Percentiles rank a stretch among this genome's conserved stretches.
Conservation (phyloP, 2,113 vertebrate species). For the Equus przewalskii region DNA sequence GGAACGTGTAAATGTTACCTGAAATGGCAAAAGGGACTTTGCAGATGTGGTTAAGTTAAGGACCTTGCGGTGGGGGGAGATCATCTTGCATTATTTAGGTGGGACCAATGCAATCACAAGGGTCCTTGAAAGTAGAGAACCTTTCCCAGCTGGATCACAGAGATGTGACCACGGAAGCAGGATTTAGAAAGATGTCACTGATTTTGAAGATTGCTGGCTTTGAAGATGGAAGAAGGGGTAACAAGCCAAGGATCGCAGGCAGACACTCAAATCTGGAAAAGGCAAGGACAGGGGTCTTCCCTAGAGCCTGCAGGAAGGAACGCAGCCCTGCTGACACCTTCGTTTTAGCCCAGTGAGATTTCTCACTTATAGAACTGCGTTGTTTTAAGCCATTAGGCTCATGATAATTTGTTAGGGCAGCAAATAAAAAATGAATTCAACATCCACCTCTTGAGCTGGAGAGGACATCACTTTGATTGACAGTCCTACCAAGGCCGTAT, state of each 20-base stretch:
- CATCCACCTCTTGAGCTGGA: not conserved
- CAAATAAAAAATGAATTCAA: not conserved
- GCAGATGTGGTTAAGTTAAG: not conserved
- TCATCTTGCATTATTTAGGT: not conserved
- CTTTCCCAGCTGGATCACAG: not conserved
- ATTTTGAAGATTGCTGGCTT: not conserved
- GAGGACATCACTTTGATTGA: not conserved
- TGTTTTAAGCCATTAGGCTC: not conserved
- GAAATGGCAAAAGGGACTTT: not conserved
- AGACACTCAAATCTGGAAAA: not conserved
- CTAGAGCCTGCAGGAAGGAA: not conserved
- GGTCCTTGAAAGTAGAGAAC: not conserved
- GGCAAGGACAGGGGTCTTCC: not conserved
- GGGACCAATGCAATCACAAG: not conserved
- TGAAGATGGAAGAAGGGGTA: not conserved
- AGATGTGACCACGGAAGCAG: not conserved
- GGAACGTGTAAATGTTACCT: not conserved
- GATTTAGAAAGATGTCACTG: not conserved
- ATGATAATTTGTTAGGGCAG: not conserved
- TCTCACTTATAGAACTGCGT: not conserved
- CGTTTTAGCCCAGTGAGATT: not conserved
- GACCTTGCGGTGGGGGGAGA: not conserved
- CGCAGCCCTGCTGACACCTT: not conserved
- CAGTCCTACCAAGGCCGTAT: not conserved
- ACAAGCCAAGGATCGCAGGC: not conserved